Evolutionary conservation across 2,113 vertebrate genomes (phyloP).

Genomic region (Pterophyllum scalare): DNA sequence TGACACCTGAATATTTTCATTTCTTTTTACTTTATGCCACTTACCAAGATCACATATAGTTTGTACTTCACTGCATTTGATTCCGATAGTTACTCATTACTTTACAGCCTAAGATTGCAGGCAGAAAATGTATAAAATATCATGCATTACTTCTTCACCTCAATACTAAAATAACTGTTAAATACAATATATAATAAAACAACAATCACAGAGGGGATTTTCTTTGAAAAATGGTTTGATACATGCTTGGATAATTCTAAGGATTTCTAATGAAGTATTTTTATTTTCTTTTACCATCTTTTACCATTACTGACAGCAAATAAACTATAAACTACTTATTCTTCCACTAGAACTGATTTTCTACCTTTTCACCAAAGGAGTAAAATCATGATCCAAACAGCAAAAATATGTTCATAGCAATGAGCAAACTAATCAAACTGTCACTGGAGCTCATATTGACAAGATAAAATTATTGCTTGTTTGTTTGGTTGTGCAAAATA

Average conservation of each 20-base stretch:
- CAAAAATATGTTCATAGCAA: not conserved
- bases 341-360: not conserved
- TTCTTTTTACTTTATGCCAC: not conserved
- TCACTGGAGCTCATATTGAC: not conserved
- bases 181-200: not conserved
- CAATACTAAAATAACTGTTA: not conserved
- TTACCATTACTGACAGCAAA: not conserved
- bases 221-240: not conserved
- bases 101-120: not conserved
- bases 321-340: not conserved
- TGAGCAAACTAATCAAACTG: not conserved
- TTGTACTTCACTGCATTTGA: not conserved
- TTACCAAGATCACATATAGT: not conserved
- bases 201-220: not conserved
- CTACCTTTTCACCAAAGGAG: not conserved
- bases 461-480: not conserved
- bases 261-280: not conserved
- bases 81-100: not conserved
- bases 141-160: not conserved
- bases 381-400: not conserved
- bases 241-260: not conserved
- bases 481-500: not conserved
- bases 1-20: not conserved
- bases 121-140: not conserved
- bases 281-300: not conserved